Evolutionary conservation across 1,140 invertebrate species (phyloP), one percentile per base, ranked within the genome.

Genomic region (Bombus vancouverensis): DNA sequence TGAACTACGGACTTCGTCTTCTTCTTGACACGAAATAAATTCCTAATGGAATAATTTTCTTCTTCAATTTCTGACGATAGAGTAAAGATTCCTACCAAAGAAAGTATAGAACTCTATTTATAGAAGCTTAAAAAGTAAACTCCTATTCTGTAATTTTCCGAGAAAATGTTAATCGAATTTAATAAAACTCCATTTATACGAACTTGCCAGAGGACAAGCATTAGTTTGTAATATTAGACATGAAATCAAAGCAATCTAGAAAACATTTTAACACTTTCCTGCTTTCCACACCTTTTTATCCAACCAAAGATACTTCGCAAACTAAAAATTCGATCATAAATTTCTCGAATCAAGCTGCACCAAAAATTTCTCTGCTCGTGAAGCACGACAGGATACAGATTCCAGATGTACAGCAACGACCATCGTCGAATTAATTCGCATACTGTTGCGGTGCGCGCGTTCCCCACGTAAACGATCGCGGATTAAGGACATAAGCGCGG

Each of bases 401-500:
- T 22, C 34, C 34, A 18, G 32, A 53, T 10, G 8, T 39, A 37
- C 25, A 28, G 22, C 25, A n/a, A 42, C 70, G 39, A 42, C 59
- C 4, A 42, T 66, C 22, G 59, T 44, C 32, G 39, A 18, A 32
- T 81, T 39, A 84, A 72, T 70, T 83, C 37, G 13, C 22, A 32
- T 47, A 39, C 53, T 65, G 66, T 22, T 10, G 66, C 66, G 66
- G 22, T 68, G 66, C 34, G 25, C 22, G 42, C 62, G 39, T 83
- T 37, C 62, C 18, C 28, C 34, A 32, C 32, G 80, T 57, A 57
- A 39, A 81, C 66, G 81, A 79, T 79, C 66, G 39, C 65, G 76
- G 71, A 76, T 74, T 59, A 68, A 53, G 71, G 75, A 37, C 83
- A 83, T 74, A 86, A 86, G 74, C 73, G 83, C 34, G 75, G 75